phyloP scores from a whole-genome alignment of 2,888 invertebrate genomes.

The Heliconius charithonia region DNA sequence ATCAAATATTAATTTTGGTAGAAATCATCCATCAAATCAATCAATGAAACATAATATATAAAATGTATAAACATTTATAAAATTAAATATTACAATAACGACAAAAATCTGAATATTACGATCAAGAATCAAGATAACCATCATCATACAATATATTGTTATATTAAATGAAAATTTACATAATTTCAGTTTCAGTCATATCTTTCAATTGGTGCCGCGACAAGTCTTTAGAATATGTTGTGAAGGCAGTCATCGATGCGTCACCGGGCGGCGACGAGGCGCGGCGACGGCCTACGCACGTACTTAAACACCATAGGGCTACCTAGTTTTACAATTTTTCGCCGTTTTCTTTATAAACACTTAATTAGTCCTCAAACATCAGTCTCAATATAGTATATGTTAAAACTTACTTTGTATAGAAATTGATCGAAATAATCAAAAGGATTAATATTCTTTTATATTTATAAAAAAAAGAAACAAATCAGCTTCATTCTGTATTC shows the following conservation, averaged over 20 bases:
- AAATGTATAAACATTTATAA: neutral
- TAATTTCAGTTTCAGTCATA: slow-evolving; percentile 2
- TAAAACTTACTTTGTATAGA: too few species aligned
- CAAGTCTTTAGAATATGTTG: slow-evolving; percentile 46
- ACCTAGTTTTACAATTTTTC: slow-evolving; percentile 5
- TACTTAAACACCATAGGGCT: slow-evolving; percentile 37
- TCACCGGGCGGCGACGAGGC: slow-evolving; percentile 72
- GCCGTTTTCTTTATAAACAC: too few species aligned
- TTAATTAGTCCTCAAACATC: too few species aligned
- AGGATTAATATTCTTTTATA: too few species aligned
- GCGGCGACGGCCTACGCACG: slow-evolving; percentile 64
- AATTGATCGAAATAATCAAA: too few species aligned
- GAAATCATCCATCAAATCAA: neutral
- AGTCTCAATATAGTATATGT: too few species aligned
- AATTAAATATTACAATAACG: neutral
- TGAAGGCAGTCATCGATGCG: slow-evolving; percentile 58
- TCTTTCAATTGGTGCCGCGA: slow-evolving; percentile 45
- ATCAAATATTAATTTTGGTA: too few species aligned
- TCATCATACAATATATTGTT: neutral
- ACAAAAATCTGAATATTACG: neutral
- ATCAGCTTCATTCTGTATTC: too few species aligned
- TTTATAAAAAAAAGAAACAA: too few species aligned
- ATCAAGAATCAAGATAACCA: neutral
- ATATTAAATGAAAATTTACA: neutral
- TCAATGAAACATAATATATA: neutral